Percentiles rank a stretch among this genome's conserved stretches.
Conservation (phyloP, 2,113 vertebrate genomes). For the Rhea americana region DNA sequence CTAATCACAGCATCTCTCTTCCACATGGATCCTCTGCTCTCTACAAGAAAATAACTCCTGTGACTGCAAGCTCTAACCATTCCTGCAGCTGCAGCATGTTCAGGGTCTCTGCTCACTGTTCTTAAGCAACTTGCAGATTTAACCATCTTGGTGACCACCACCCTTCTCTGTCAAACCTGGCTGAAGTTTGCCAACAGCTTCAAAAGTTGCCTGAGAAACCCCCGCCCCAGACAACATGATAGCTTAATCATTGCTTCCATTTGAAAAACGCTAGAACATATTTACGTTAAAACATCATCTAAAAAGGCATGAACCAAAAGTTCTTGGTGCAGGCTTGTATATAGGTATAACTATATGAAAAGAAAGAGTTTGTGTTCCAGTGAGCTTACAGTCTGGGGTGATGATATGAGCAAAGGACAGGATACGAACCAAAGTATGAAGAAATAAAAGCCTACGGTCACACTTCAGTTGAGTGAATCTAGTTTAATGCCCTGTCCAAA, state of each 20-base stretch:
- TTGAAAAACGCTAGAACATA: not conserved
- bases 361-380: not conserved
- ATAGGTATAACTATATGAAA: fast-evolving
- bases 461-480: not conserved
- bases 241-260: not conserved
- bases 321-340: not conserved
- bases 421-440: not conserved
- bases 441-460: fast-evolving
- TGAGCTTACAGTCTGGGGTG: not conserved
- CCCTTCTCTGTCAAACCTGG: not conserved
- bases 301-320: not conserved
- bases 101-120: no score
- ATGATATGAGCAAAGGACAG: not conserved
- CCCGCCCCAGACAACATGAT: fast-evolving
- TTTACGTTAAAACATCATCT: not conserved
- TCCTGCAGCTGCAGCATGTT: not conserved
- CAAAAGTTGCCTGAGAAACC: not conserved
- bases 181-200: not conserved
- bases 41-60: not conserved
- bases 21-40: not conserved
- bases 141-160: no score
- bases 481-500: not conserved
- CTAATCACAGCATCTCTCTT: not conserved
- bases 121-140: no score
- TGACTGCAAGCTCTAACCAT: fast-evolving